Percentiles rank a stretch among this genome's conserved stretches.
phyloP scores from a whole-genome alignment of 2,113 vertebrate genomes.

The Gymnarchus niloticus region DNA sequence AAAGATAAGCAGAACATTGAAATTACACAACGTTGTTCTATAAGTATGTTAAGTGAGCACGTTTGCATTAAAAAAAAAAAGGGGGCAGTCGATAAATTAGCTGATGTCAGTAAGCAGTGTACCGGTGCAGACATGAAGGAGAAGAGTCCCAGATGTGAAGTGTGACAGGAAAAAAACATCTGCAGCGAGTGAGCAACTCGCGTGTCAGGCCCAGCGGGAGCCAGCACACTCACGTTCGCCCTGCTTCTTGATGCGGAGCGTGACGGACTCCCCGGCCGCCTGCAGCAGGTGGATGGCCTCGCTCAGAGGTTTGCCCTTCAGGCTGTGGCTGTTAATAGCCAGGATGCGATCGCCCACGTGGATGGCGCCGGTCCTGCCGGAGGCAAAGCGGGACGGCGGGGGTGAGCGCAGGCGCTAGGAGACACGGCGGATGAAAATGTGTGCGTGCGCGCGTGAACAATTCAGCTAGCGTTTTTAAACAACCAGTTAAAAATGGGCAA shows the following conservation, averaged over 20 bases:
- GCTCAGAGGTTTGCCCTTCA: conserved; percentile 96
- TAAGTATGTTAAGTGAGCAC: no score
- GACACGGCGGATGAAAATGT: no score
- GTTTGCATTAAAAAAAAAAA: no score
- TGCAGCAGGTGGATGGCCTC: conserved; percentile 96
- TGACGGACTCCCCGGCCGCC: conserved; percentile 96
- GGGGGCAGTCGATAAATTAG: no score
- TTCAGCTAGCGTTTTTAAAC: no score
- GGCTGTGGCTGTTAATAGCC: conserved; percentile 94
- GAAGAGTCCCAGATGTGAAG: background rate
- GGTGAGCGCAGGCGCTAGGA: background rate
- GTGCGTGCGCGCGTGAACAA: no score
- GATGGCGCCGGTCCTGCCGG: conserved; percentile 87
- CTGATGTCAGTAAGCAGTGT: no score
- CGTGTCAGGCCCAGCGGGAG: background rate
- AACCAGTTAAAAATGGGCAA: background rate
- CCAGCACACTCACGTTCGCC: conserved; percentile 76
- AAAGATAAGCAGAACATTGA: no score
- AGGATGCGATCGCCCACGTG: conserved; percentile 94
- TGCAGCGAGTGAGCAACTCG: background rate
- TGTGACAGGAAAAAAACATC: background rate
- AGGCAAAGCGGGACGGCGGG: background rate
- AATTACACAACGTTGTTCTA: no score
- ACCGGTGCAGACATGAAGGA: background rate
- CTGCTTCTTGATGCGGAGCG: conserved; percentile 97